Percentiles rank a stretch among this genome's conserved stretches.
Conservation (phyloP, 2,888 invertebrate species). For the Acanthosepion esculentum region DNA sequence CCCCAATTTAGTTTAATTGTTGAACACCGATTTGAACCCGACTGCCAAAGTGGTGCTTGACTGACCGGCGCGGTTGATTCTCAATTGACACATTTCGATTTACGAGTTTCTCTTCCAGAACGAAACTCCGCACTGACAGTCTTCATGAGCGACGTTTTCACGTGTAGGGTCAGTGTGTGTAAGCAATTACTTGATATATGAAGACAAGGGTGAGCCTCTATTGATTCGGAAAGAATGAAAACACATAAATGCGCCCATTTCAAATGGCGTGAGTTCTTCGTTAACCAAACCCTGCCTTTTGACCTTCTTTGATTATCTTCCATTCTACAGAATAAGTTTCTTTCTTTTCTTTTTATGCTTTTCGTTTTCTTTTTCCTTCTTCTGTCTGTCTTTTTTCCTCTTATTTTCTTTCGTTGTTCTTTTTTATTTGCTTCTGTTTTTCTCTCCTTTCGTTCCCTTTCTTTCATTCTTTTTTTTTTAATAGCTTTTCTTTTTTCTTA, state of each 20-base stretch:
- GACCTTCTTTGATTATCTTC: not conserved
- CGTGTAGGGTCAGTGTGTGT: not conserved
- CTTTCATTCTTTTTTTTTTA: not conserved
- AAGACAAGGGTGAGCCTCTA: not conserved
- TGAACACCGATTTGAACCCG: not conserved
- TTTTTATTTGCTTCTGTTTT: not conserved
- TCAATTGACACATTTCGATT: not conserved
- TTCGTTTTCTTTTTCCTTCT: not conserved
- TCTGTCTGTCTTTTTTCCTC: not conserved
- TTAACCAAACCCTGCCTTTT: not conserved
- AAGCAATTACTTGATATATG: not conserved
- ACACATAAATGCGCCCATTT: not conserved
- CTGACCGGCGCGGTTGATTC: not conserved
- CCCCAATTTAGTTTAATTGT: slow-evolving; percentile 7
- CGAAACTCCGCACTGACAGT: not conserved
- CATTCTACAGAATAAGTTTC: not conserved
- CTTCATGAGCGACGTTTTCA: not conserved
- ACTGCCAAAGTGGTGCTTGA: not conserved
- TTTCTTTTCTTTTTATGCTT: not conserved
- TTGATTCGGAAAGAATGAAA: not conserved
- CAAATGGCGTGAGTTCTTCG: not conserved
- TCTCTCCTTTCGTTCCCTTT: not conserved
- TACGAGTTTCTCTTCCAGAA: slow-evolving; percentile 1
- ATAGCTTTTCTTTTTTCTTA: not conserved
- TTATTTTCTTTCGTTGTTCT: not conserved